Evolutionary conservation across 2,888 invertebrate genomes (phyloP).

Genomic region (Blastobasis lacticolella): DNA sequence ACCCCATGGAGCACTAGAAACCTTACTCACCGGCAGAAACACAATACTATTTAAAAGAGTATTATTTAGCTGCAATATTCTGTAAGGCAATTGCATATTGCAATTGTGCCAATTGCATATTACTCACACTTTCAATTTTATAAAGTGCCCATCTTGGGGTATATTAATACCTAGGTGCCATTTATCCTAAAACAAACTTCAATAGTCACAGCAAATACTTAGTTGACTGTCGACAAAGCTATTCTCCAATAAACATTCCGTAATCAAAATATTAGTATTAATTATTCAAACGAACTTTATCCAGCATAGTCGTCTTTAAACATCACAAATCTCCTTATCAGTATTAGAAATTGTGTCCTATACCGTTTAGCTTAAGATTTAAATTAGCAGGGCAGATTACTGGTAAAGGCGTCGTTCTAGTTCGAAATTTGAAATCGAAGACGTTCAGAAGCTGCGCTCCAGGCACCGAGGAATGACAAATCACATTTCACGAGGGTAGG

Average conservation of each 20-base stretch:
- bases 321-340: neutral
- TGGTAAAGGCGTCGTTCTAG: conserved; percentile 12
- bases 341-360: neutral
- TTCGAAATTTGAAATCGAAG: conserved; percentile 13
- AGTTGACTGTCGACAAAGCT: neutral
- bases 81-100: too few relatives aligned
- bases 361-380: conserved; percentile 13
- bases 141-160: too few relatives aligned
- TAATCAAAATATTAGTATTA: conserved; percentile 28
- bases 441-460: conserved; percentile 12
- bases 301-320: neutral
- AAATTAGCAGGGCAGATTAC: neutral
- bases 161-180: too few relatives aligned
- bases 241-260: conserved; percentile 19
- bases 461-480: conserved; percentile 18
- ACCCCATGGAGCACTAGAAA: too few relatives aligned
- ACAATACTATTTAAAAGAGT: too few relatives aligned
- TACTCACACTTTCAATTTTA: too few relatives aligned
- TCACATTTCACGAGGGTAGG: conserved; percentile 21
- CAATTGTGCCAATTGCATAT: too few relatives aligned
- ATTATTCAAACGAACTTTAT: conserved; percentile 25
- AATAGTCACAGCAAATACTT: too few relatives aligned
- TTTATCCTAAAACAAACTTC: too few relatives aligned
- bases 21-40: too few relatives aligned
- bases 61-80: too few relatives aligned